Evolutionary conservation across 2,797 vertebrate genomes (phyloP), one percentile per base, ranked within the genome.

Genomic region (Hozukius guyotensis): DNA sequence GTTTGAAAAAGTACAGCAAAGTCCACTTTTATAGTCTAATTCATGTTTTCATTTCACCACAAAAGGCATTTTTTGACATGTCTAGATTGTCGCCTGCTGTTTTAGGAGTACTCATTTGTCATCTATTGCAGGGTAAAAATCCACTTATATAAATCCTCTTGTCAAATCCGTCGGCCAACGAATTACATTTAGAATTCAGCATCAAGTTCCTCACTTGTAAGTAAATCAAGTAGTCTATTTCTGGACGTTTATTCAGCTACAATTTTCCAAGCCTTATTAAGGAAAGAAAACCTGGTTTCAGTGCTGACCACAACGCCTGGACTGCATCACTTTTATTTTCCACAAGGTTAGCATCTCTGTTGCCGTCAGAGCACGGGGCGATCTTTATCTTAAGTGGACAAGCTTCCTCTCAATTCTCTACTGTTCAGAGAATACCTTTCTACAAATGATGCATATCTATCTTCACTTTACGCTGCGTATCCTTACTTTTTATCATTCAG

Each of bases 401-500:
- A 75, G 91, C 90, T 93, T 93, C 93, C 92, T 91, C 88, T 90
- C 82, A 85, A 77, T 79, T 84, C 88, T 91, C 87, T 93, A 87
- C 92, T 87, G 87, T 93, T 89, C 80, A 82, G 84, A 73, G 75
- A 90, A 91, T 89, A 92, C 81, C 85, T 90, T 78, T 36, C 79
- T 74, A 77, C 78, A 88, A 94, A 89, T 87, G 91, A 93, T 86
- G 76, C 90, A 64, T 90, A 89, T 90, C 92, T 88, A 88, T 90
- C 88, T 87, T 59, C 31, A 55, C 80, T 79, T 80, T 52, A 56
- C 72, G 24, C 68, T 72, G 84, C 60, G 27, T 89, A 63, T 85
- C 55, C 93, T 97, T 98, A 99, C 98, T 97, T 99, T 96, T 96
- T 99, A 84, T 93, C 95, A 68, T 98, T 95, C 57, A 99, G 96